A percentile compares a stretch with the other conserved stretches of the same genome.
Conservation (phyloP, 53 echinoderm and acorn worm genomes). For the Paracentrotus lividus region DNA sequence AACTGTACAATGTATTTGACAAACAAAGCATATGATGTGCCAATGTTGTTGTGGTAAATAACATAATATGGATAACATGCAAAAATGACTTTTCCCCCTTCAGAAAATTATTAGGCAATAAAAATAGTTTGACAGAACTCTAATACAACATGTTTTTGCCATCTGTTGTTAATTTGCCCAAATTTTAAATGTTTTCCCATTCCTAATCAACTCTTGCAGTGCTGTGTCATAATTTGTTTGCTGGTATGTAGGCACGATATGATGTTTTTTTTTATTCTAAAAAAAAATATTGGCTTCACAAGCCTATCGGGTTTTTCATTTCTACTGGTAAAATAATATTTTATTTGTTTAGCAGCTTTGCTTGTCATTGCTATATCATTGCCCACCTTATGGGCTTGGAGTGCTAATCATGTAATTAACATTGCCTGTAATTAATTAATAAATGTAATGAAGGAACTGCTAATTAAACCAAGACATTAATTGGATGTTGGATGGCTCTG, state of each 20-base stretch:
- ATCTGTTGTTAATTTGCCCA: not conserved
- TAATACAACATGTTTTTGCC: not conserved
- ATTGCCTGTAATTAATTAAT: constrained; percentile 32
- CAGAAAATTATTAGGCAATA: too few relatives aligned
- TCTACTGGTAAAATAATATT: not conserved
- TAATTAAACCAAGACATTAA: constrained; percentile 36
- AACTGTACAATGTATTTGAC: too few relatives aligned
- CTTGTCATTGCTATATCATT: not conserved
- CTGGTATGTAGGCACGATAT: not conserved
- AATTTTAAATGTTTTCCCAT: not conserved
- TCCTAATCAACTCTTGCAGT: not conserved
- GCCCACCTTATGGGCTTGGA: not conserved
- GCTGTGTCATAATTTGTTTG: not conserved
- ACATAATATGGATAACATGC: too few relatives aligned
- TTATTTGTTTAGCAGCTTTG: not conserved
- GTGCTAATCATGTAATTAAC: constrained; percentile 31
- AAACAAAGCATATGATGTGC: too few relatives aligned
- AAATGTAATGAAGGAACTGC: constrained; percentile 23
- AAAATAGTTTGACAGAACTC: not conserved
- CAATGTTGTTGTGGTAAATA: too few relatives aligned
- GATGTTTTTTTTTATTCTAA: not conserved
- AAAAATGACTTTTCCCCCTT: too few relatives aligned
- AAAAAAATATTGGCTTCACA: not conserved
- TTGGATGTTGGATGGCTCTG: not conserved
- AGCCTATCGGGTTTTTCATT: not conserved